These are phyloP conservation scores for Darevskia nairensis DNA, from an alignment of 2,797 vertebrate species.

Conservation along the genomic window DNA sequence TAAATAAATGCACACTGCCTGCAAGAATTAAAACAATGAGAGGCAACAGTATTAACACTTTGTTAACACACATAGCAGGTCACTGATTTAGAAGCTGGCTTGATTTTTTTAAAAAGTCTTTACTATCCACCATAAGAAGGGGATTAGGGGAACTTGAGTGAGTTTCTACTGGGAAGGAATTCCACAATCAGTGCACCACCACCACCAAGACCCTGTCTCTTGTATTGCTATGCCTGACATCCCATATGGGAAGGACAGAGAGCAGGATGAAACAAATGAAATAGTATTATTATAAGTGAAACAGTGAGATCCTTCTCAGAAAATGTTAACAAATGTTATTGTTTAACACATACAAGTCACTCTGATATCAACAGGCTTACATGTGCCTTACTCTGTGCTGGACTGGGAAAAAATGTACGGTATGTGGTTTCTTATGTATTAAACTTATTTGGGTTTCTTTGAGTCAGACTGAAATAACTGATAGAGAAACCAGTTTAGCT, in stretches of 20 bases:
- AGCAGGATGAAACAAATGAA: not conserved
- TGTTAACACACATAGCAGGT: not conserved
- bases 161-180: not conserved
- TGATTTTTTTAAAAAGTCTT: not conserved
- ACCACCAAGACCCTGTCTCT: not conserved
- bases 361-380: not conserved
- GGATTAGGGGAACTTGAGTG: not conserved
- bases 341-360: not conserved
- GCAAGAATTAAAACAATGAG: not conserved
- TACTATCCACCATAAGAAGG: not conserved
- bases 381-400: not conserved
- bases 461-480: not conserved
- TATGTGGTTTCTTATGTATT: not conserved
- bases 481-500: not conserved
- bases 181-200: not conserved
- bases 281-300: not conserved
- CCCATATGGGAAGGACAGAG: not conserved
- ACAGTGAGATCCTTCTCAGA: not conserved
- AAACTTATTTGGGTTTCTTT: not conserved
- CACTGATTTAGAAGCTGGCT: not conserved
- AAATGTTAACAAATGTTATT: not conserved
- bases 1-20: not conserved
- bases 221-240: not conserved
- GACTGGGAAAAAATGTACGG: not conserved
- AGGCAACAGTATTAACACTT: not conserved